Base-by-base conservation (phyloP, 2,797 vertebrate species). In the Carcharodon carcharias region DNA sequence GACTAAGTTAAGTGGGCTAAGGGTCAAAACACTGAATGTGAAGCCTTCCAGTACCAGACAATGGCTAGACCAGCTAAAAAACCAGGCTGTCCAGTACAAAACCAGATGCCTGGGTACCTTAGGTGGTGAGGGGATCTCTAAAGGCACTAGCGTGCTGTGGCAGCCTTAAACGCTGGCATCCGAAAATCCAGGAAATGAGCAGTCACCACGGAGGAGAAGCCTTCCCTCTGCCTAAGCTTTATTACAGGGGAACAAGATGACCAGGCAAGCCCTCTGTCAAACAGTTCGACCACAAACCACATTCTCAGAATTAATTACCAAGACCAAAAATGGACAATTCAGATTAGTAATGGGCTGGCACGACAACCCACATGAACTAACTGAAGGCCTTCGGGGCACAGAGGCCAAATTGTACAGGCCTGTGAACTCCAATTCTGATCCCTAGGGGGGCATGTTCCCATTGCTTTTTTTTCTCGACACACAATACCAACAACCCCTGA, bases 401-500 rank as follows among this genome's bases (percentile, higher is more conserved):
- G 45, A 93, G 91, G 91, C 21, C 63, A 93, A 93, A 67, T 93
- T 93, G 40, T 67, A 45, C 91, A 67, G 91, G 63, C n/a, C 91
- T 67, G 35, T 40, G 63, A 93, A 93, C 61, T 67, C n/a, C n/a
- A 50, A 9, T 93, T 45, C 91, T 67, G 91, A 67, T 65, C 91
- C 91, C 91, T 61, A 4, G 63, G n/a, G 63, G 91, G 61, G 63
- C 63, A 93, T 7, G n/a, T 67, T 93, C 63, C 91, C 91, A 93
- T 21, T 93, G 91, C 2, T 23, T 61, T 88, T 58, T 56, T 93
- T 93, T 67, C n/a, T 67, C 21, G 4, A 8, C 63, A 45, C 58
- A 23, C n/a, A 93, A n/a, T n/a, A 18, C n/a, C 91, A 93, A 67
- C 61, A 92, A n/a, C 16, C 91, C n/a, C 58, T 93, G 91, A 93